phyloP scores from a whole-genome alignment of 2,888 invertebrate genomes.

The Oscheius sp. region DNA sequence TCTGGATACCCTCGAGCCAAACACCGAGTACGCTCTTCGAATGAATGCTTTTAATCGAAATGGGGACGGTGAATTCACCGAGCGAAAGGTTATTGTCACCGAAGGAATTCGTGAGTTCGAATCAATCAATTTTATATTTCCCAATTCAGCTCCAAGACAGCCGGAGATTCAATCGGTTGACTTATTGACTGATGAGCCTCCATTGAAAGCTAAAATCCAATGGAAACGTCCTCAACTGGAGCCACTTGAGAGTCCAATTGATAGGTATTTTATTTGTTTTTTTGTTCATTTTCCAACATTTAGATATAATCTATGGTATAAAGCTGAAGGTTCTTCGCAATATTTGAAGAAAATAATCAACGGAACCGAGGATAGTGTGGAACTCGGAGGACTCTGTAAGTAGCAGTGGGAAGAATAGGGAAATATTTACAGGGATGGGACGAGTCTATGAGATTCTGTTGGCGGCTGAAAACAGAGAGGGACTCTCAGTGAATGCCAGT shows the following conservation, averaged over 20 bases:
- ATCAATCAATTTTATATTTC: not conserved
- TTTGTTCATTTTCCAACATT: no score
- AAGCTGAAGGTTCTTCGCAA: slow-evolving; percentile 39
- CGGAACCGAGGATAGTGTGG: slow-evolving; percentile 44
- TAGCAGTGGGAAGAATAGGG: no score
- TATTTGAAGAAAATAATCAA: slow-evolving; percentile 37
- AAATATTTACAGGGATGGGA: slow-evolving; percentile 63
- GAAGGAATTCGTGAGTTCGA: slow-evolving; percentile 77
- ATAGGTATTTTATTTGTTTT: slow-evolving; percentile 76
- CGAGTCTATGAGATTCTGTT: slow-evolving; percentile 87
- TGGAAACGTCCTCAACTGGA: slow-evolving; percentile 85
- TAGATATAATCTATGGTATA: slow-evolving; percentile 50
- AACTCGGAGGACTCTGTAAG: slow-evolving; percentile 54
- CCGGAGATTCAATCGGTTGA: slow-evolving; percentile 75
- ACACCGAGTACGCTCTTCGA: slow-evolving; percentile 86
- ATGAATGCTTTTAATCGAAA: slow-evolving; percentile 94
- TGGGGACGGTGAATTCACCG: slow-evolving; percentile 92
- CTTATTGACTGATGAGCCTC: slow-evolving; percentile 84
- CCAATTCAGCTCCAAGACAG: slow-evolving; percentile 72
- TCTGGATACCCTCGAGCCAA: slow-evolving; percentile 85
- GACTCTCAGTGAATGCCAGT: slow-evolving; percentile 91
- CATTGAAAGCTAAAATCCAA: slow-evolving; percentile 87
- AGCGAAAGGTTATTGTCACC: slow-evolving; percentile 83
- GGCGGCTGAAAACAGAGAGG: slow-evolving; percentile 93
- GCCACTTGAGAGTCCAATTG: slow-evolving; percentile 84